Evolutionary conservation across 2,888 invertebrate species (phyloP), one percentile per base, ranked within the genome.

Genomic region (Zhuqinia jingwanae): DNA sequence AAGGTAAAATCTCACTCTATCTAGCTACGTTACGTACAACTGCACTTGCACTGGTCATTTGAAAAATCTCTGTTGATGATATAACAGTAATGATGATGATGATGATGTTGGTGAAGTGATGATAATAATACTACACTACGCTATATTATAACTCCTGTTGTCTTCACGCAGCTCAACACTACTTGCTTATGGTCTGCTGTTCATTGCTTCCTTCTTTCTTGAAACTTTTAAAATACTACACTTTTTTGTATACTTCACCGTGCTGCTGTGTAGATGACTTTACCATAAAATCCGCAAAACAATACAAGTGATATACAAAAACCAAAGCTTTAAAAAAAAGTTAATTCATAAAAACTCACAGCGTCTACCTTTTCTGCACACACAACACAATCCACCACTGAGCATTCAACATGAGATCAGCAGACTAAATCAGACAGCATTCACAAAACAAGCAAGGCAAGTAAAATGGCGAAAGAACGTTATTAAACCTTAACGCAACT

Each of bases 251-350:
- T 70, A 70, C 58, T 58, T 30, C 50, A 20, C 15, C 13, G 1
- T 77, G 58, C 42, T 36, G 13, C n/a, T 47, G 70, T 45, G 5
- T 27, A 75, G 75, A 82, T 82, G 75, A 75, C 82, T 82, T 79
- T 42, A 73, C 81, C 22, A 17, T 82, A n/a, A 36, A n/a, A 77
- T 70, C 53, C 27, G 36, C 70, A 60, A n/a, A 50, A 63, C 63
- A 68, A 63, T 25, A 30, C 60, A 60, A 53, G n/a, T 56, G 42
- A 22, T 56, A 22, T 20, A 82, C 70, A 45, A 30, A n/a, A 20
- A 50, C 22, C 30, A 27, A 76, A 65, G 30, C 68, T 8, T 27
- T n/a, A 30, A 42, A 50, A 15, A n/a, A 20, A 53, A 58, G 75
- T 56, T 75, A 42, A 82, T 73, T 81, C 81, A 81, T 73, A 58